Base-by-base conservation (phyloP, 2,113 vertebrate genomes). In the Charina bottae region DNA sequence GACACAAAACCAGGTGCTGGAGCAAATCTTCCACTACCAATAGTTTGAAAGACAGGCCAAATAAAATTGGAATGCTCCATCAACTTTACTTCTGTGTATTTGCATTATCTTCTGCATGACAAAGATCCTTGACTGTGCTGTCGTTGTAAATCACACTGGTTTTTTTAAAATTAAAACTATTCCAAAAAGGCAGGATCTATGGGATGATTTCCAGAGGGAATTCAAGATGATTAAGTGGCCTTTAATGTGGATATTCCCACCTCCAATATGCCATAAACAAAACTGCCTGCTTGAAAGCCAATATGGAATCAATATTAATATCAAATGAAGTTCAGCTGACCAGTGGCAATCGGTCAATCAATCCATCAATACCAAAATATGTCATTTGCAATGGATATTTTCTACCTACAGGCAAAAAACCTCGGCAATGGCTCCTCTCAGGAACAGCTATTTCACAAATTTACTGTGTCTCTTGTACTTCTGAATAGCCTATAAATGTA, bases 171-270 rank as follows among this genome's bases (percentile, higher is more conserved):
- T 87, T 46, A 53, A 93, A 95, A 96, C 94, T 59, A 68, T 92
- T 94, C 93, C 92, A 96, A 95, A 87, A 24, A 89, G 91, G 83
- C 19, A 92, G 94, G 89, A 90, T 37, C 0, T 0, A 90, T 17
- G 23, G 96, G 92, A 78, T 96, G 62, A 92, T 93, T 95, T 96
- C 93, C 93, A 96, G 95, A 96, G 96, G 91, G 93, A 15, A 96
- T 53, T 85, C 88, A 93, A 95, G 95, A 94, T 96, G 95, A 94
- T 90, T 90, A 94, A 95, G 89, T 92, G 37, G 46, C 28, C 95
- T 96, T 95, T 91, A 90, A 58, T 92, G 68, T n/a, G 92, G 55
- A 92, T 85, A 60, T 92, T 95, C 94, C 90, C 95, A 83, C 86
- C 92, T 72, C 53, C 87, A 91, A 49, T 88, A 87, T 85, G 96